Percentiles rank a stretch among this genome's conserved stretches.
Evolutionary conservation across 2,113 vertebrate genomes (phyloP).

Genomic region (Montifringilla adamsi): DNA sequence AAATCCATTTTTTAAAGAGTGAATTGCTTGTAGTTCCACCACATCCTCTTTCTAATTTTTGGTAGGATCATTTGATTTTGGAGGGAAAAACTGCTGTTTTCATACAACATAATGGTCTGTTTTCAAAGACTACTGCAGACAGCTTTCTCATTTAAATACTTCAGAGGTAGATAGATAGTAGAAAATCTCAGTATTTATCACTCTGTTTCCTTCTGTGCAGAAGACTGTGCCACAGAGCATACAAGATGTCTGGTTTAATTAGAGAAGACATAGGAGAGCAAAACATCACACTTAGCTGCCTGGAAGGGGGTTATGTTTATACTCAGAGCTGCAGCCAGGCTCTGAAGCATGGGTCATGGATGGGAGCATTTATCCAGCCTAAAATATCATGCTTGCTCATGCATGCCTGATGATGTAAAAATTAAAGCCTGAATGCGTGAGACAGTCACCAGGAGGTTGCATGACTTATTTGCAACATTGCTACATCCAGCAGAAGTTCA

Average conservation of each 20-base stretch:
- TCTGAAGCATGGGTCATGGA: background rate
- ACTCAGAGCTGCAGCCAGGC: background rate
- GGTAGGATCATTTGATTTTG: background rate
- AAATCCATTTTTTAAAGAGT: background rate
- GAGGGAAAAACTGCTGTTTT: background rate
- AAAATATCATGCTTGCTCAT: background rate
- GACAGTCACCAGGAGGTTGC: background rate
- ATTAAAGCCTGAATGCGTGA: background rate
- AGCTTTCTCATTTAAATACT: background rate
- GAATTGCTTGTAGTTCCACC: background rate
- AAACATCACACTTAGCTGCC: background rate
- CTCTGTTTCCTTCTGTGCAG: background rate
- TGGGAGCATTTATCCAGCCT: background rate
- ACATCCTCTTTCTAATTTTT: background rate
- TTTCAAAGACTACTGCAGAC: background rate
- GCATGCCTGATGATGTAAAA: background rate
- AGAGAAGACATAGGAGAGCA: background rate
- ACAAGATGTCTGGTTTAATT: background rate
- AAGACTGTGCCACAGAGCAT: background rate
- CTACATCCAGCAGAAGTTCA: background rate
- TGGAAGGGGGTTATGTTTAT: background rate
- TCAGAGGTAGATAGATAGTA: background rate
- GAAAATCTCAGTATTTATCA: background rate
- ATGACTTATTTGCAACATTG: background rate
- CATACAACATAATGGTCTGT: rapidly evolving